Base-by-base conservation (phyloP, 2,888 invertebrate species). In the Meteorus colon region DNA sequence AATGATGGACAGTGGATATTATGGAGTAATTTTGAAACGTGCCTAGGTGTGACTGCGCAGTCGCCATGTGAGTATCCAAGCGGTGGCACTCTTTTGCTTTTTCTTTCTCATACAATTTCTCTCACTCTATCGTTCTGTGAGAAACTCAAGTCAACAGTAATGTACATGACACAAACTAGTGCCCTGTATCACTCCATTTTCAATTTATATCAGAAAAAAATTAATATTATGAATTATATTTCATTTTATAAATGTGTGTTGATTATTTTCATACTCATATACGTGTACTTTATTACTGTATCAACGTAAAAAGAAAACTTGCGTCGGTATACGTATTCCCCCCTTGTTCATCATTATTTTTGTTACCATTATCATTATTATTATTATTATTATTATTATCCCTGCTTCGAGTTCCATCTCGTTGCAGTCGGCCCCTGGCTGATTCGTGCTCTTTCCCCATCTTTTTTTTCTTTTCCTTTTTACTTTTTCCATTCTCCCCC, bases 11-110 rank as follows among this genome's bases (percentile, higher is more conserved):
- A 74, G 77, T 77, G 72, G 72, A 63, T 78, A 65, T 65, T 65
- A 55, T 76, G 75, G 74, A 79, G 80, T 81, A 82, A 81, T 83
- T 82, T 41, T 81, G 84, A 87, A 87, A 84, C 85, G 86, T 86
- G 85, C 81, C 83, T 84, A 88, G 87, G 87, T 86, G 88, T 87
- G 87, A 88, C 88, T 89, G 88, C 88, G 88, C 89, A 88, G 84
- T 85, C 88, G 88, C 88, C 86, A 86, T 88, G 88, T 87, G 85
- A 86, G 88, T 88, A 87, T 80, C 77, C 77, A 78, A 78, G 79
- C 77, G 60, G 73, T 41, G 62, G 51, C 62, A 31, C 67, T 48
- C 48, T 29, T 34, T 72, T 12, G 8, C 41, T 41, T 41, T 41
- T 41, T 41, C 41, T 41, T 41, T 41, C 41, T 41, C 41, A 41